Evolutionary conservation across 2,797 vertebrate species (phyloP).

Genomic region (Leptoclinus maculatus): DNA sequence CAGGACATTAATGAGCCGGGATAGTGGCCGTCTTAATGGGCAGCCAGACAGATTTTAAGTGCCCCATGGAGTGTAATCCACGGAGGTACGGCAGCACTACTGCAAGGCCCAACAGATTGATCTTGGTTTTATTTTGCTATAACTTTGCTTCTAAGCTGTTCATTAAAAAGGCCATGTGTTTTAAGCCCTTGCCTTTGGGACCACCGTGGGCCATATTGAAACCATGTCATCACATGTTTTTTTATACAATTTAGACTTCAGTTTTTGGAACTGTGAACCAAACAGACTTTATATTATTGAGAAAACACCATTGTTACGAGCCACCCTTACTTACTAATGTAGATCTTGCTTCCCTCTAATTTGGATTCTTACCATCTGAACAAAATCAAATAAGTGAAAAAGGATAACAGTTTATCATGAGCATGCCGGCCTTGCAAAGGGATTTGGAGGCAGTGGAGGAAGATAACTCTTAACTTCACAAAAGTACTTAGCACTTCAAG

Average conservation of each 20-base stretch:
- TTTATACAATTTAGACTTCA: conserved; percentile 16
- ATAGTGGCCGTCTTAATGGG: conserved; percentile 75
- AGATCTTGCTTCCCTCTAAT: background rate
- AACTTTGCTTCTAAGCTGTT: conserved; percentile 64
- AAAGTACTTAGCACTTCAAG: background rate
- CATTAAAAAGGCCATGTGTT: conserved; percentile 65
- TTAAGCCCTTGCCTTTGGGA: conserved; percentile 39
- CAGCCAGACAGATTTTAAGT: conserved; percentile 78
- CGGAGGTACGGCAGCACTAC: conserved; percentile 69
- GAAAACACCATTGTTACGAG: conserved; percentile 2
- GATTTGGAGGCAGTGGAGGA: conserved; percentile 5
- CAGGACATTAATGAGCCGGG: conserved; percentile 76
- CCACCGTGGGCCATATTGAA: conserved; percentile 19
- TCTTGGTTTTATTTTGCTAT: conserved; percentile 62
- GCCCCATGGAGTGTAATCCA: conserved; percentile 76
- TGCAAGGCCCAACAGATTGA: conserved; percentile 71
- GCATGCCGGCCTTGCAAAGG: background rate
- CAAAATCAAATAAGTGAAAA: background rate
- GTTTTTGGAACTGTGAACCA: background rate
- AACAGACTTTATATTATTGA: background rate
- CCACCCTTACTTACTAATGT: background rate
- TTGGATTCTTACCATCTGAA: background rate
- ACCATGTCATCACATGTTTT: conserved; percentile 9
- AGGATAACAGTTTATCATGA: background rate
- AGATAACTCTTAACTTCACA: background rate